Base-by-base conservation (phyloP, 2,113 vertebrate genomes). In the Fukomys damarensis region DNA sequence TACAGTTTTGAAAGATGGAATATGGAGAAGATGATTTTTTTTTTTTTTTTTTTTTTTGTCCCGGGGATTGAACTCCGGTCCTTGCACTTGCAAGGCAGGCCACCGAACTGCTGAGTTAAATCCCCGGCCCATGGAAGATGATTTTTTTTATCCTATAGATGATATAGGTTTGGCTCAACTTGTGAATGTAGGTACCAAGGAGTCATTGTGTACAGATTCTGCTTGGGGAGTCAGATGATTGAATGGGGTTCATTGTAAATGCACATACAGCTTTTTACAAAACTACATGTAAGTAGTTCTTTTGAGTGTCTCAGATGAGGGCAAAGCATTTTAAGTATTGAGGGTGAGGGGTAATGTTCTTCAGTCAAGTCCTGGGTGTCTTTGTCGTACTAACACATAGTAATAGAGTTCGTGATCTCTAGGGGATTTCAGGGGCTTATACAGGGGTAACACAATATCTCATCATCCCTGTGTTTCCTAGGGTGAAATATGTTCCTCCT, bases 1-100 rank as follows among this genome's bases (percentile, higher is more conserved):
- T 22, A 1, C 68, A 16, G 13, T 91, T 93, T 72, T 96, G 54
- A 81, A 43, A 77, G 30, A 63, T 54, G 46, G 14, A 93, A 6
- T 58, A 10, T 43, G 38, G 77, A 26, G 83, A 41, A 26, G 72
- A 61, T 30, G 43, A 30, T 16, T 66, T 17, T 43, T 46, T 49
- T 12, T 38, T 46, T n/a, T n/a, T n/a, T n/a, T n/a, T n/a, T n/a
- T n/a, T n/a, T n/a, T 56, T 76, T 93, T 28, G 61, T 22, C 4
- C 10, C n/a, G n/a, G n/a, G n/a, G n/a, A n/a, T n/a, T n/a, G n/a
- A n/a, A n/a, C n/a, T n/a, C n/a, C n/a, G n/a, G n/a, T n/a, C n/a
- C n/a, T n/a, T n/a, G n/a, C n/a, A n/a, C n/a, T n/a, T n/a, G n/a
- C n/a, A n/a, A n/a, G n/a, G n/a, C n/a, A n/a, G n/a, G n/a, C n/a